Evolutionary conservation across 2,888 invertebrate species (phyloP).

Genomic region (Ceramica pisi): DNA sequence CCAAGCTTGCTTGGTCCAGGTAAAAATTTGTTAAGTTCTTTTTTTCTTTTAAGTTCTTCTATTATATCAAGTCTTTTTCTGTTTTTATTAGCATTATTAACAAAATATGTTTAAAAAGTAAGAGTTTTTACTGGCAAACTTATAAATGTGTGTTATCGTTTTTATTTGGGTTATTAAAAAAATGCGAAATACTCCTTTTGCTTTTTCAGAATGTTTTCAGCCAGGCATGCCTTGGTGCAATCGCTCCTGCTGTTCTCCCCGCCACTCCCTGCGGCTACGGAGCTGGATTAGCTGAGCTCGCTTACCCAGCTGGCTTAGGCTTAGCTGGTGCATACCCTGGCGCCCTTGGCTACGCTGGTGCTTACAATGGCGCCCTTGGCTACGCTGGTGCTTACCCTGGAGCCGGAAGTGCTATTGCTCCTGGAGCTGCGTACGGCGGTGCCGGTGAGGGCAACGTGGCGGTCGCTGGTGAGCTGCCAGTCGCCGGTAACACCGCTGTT

Average conservation of each 20-base stretch:
- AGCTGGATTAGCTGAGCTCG: constrained; percentile 28
- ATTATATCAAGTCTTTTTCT: no score
- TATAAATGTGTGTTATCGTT: no score
- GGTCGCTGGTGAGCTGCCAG: constrained; percentile 60
- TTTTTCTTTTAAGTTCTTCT: no score
- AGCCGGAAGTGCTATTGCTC: constrained; percentile 4
- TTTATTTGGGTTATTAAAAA: no score
- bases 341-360: constrained; percentile 7
- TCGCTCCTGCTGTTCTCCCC: background rate
- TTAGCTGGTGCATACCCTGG: constrained; percentile 17
- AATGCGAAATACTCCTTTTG: no score
- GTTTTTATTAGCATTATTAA: no score
- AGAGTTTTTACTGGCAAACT: no score
- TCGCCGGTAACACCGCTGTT: constrained; percentile 54
- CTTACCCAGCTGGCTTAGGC: constrained; percentile 11
- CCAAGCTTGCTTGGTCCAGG: background rate
- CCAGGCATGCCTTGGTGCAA: constrained; percentile 30
- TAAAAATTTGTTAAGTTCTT: background rate
- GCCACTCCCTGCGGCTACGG: background rate
- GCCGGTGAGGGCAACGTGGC: constrained; percentile 69
- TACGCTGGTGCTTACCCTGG: background rate
- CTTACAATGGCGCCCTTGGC: constrained; percentile 4
- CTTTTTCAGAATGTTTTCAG: constrained; percentile 46
- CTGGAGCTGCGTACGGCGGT: constrained; percentile 67
- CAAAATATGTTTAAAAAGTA: no score